Evolutionary conservation across 2,888 invertebrate species (phyloP), one percentile per base, ranked within the genome.

Genomic region (Reticulitermes lucifugus): DNA sequence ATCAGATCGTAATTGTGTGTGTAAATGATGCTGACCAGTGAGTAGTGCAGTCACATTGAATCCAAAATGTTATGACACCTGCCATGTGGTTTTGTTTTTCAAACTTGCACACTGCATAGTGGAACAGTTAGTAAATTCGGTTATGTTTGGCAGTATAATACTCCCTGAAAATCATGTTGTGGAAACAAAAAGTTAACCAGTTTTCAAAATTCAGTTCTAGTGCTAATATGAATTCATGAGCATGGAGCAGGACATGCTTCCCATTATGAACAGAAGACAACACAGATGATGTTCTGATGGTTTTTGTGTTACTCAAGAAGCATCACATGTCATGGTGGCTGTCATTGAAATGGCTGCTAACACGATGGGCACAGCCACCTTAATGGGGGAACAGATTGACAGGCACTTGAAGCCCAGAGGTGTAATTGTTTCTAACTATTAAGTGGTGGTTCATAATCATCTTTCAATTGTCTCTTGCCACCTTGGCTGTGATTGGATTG

Each of bases 11-110:
- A 81, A n/a, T 41, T 43, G 70, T 81, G 81, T 81, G 29, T 80
- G 55, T 51, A 25, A 29, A 79, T 65, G 81, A 65, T 81, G 65
- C 81, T 65, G 43, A 65, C 55, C 70, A 81, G 35, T 65, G 81
- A 70, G 18, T 46, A 55, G 81, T 81, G 81, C 41, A 43, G 65
- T 81, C 51, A 51, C 25, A 41, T 51, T 51, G 29, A 51, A 59
- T 81, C 81, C 81, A 81, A 81, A 81, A 81, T 81, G 81, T 81
- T 81, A 81, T 51, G 51, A 25, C 79, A 51, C 43, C 25, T 46
- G 60, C 12, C n/a, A 25, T 65, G 25, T 65, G 25, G 9, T 65
- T 65, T 65, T 65, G n/a, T 65, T 65, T 65, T 65, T 65, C 14
- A 12, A 65, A n/a, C n/a, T 65, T 65, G 65, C 65, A 65, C 65